Evolutionary conservation across 2,797 vertebrate species (phyloP), one percentile per base, ranked within the genome.

Genomic region (Tympanoctomys barrerae): DNA sequence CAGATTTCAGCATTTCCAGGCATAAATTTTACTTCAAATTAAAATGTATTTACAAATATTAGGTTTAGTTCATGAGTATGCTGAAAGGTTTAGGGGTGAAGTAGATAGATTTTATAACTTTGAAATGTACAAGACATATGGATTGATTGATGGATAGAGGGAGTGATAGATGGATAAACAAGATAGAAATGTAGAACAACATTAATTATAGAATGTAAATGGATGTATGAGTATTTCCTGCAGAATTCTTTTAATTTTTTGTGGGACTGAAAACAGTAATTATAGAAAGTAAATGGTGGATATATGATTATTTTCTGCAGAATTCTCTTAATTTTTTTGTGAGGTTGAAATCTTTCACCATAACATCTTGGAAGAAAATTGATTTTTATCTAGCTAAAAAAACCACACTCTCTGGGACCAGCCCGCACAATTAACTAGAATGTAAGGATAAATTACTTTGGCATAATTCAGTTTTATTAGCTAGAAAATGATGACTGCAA

Each of bases 331-430:
- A n/a, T 81, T 39, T 39, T 39, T 39, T 39, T 42, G 33, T 80
- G 91, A 89, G 39, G 78, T 83, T 96, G 7, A 19, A 94, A 87
- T 79, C 54, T 49, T 80, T 91, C 49, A 95, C 64, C 92, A 70
- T 75, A 82, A 93, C 79, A 42, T n/a, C 5, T 77, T 82, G 33
- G 59, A 75, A 26, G 33, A 78, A 83, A 86, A 86, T 5, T 1
- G 4, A 52, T 70, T 92, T 42, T 82, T 46, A 13, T 8, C 24
- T 82, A 68, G 42, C 52, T 13, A 46, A 71, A 59, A 59, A 95
- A 66, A 36, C 14, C 26, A 87, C 3, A 89, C 19, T 46, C 12
- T 24, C 33, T 85, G 24, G 14, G 57, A 64, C 5, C 26, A 83
- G 24, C 1, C 39, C 73, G 1, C 16, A 75, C 7, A 82, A 33